Evolutionary conservation across 1,140 invertebrate genomes (phyloP).

Genomic region (Luehdorfia chinensis): DNA sequence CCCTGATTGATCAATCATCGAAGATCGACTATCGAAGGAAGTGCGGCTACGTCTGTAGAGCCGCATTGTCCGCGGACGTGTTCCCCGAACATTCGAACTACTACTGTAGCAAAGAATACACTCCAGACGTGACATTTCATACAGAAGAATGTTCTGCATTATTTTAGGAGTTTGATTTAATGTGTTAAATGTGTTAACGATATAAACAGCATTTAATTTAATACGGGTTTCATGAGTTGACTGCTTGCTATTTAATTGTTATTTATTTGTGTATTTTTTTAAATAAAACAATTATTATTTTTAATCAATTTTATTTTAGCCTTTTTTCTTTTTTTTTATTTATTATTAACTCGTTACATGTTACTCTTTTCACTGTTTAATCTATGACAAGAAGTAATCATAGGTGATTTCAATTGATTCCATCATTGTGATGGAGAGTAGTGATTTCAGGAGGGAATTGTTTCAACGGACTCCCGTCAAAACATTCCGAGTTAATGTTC

Average conservation of each 20-base stretch:
- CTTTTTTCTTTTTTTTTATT: no score
- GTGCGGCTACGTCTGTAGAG: conserved; percentile 46
- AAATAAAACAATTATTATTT: no score
- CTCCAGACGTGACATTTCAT: neutral
- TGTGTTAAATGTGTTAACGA: no score
- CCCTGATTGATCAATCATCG: conserved; percentile 72
- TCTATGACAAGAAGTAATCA: conserved; percentile 40
- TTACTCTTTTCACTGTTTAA: conserved; percentile 17
- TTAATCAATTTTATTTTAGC: no score
- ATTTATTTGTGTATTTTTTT: no score
- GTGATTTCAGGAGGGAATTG: conserved; percentile 54
- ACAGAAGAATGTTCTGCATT: no score
- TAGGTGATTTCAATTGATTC: conserved; percentile 47
- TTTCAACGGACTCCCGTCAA: conserved; percentile 45
- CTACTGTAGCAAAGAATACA: conserved; percentile 24
- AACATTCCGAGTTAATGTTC: conserved; percentile 28
- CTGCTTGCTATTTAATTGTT: no score
- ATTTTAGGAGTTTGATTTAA: no score
- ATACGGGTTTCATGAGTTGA: no score
- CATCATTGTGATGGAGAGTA: conserved; percentile 48
- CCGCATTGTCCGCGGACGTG: conserved; percentile 60
- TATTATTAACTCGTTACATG: no score
- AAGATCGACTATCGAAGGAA: conserved; percentile 54
- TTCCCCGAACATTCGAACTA: conserved; percentile 27
- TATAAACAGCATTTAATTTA: no score